Percentiles rank a stretch among this genome's conserved stretches.
Evolutionary conservation across 2,797 vertebrate genomes (phyloP).

Genomic region (Semaprochilodus insignis): DNA sequence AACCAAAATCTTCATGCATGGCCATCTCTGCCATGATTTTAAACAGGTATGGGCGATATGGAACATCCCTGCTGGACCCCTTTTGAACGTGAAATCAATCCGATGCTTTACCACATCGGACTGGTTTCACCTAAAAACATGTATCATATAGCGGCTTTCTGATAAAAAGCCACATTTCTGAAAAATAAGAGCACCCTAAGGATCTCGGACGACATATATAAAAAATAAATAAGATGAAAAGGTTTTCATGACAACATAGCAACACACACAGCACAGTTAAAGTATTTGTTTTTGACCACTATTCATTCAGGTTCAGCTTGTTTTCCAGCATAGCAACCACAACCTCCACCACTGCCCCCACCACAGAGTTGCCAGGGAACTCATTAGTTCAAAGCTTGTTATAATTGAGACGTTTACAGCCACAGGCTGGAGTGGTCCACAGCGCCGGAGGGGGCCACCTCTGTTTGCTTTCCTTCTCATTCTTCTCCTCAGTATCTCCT

Average conservation of each 20-base stretch:
- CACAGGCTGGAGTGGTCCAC: neutral
- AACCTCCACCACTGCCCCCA: neutral
- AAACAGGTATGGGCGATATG: too few species aligned
- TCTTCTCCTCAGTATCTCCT: neutral
- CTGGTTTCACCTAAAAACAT: neutral
- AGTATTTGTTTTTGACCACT: neutral
- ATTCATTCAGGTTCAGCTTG: neutral
- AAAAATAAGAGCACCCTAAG: neutral
- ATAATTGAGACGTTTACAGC: constrained; percentile 4
- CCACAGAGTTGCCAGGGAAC: neutral
- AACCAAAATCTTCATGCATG: too few species aligned
- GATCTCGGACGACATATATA: too few species aligned
- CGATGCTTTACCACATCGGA: too few species aligned
- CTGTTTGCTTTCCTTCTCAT: neutral
- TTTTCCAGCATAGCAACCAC: neutral
- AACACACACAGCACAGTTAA: neutral
- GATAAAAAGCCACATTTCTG: neutral
- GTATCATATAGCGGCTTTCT: neutral
- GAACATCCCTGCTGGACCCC: too few species aligned
- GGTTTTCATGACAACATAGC: neutral
- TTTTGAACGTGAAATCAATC: too few species aligned
- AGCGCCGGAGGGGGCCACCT: neutral
- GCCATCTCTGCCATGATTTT: too few species aligned
- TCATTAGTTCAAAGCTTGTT: constrained; percentile 13
- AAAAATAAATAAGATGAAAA: neutral